Percentiles rank a stretch among this genome's conserved stretches.
phyloP scores from a whole-genome alignment of 2,113 vertebrate species.

The Ahaetulla prasina region DNA sequence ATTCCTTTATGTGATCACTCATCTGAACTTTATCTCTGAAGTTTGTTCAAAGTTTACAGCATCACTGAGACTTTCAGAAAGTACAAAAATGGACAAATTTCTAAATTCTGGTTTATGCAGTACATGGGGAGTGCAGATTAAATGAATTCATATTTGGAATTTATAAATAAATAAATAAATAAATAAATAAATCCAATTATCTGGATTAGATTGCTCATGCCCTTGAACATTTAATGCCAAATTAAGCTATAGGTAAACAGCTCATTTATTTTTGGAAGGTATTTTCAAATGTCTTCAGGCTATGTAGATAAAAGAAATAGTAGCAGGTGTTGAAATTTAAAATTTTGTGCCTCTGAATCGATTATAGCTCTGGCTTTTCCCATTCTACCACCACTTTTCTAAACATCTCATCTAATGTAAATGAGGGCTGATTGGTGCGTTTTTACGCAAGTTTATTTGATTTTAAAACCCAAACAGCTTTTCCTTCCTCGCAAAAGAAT shows the following conservation, averaged over 20 bases:
- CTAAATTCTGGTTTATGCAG: background rate
- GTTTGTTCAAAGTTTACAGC: background rate
- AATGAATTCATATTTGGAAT: background rate
- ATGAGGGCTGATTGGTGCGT: fast-evolving
- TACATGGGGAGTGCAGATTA: background rate
- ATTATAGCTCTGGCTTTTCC: background rate
- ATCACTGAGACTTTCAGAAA: background rate
- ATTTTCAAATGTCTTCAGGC: background rate
- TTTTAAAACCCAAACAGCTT: background rate
- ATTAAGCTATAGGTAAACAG: background rate
- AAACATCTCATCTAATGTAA: background rate
- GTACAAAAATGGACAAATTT: background rate
- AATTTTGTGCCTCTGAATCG: background rate
- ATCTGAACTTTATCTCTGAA: background rate
- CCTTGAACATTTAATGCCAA: background rate
- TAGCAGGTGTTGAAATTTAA: background rate
- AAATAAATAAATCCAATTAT: too few relatives aligned
- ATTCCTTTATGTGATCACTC: background rate
- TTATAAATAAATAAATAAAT: background rate
- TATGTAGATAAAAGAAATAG: background rate
- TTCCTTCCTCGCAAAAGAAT: background rate
- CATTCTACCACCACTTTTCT: background rate
- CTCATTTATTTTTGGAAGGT: background rate
- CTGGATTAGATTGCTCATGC: background rate
- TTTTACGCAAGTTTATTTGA: background rate